Evolutionary conservation across 2,888 invertebrate genomes (phyloP), one percentile per base, ranked within the genome.

Genomic region (Priocnemis perturbator): DNA sequence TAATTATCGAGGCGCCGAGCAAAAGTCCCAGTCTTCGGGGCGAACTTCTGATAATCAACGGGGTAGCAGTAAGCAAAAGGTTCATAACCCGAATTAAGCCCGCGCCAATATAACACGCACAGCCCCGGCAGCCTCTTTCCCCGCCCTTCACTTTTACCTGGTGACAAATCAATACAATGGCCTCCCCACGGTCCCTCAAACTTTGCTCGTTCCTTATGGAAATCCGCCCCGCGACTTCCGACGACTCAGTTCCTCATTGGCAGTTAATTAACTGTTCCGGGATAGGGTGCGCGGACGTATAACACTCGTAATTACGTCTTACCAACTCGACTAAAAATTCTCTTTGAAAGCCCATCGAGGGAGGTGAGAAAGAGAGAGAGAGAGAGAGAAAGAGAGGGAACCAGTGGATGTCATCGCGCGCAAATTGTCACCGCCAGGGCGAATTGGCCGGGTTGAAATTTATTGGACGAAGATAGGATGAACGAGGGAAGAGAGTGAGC

Each of bases 251-350:
- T 37, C 37, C 37, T 37, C 76, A 75, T 77, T 61, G 73, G 77
- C 71, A 77, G 81, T 83, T 85, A 84, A 85, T 85, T 84, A 83
- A 82, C 78, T 71, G 73, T 73, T 61, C 59, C 57, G 50, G 26
- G 56, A 45, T 23, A 21, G 45, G 45, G 19, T 17, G 56, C 50
- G 17, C 50, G 56, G 26, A 3, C 44, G 26, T 55, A 26, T 52
- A 62, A 62, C 52, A 63, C 26, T 64, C 67, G 70, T 75, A 76
- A 76, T 79, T 73, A 67, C 72, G 67, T 67, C 70, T 67, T 69
- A 60, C 67, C 71, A 67, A 65, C 3, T 62, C 65, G 61, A 23
- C 63, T 73, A 71, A 69, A 69, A 68, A 70, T 70, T 70, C 58
- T 55, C 57, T 47, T 52, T 67, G 55, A n/a, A 1, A n/a, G 7